Percentiles rank a stretch among this genome's conserved stretches.
Evolutionary conservation across 2,113 vertebrate species (phyloP).

Genomic region (Heptranchias perlo): DNA sequence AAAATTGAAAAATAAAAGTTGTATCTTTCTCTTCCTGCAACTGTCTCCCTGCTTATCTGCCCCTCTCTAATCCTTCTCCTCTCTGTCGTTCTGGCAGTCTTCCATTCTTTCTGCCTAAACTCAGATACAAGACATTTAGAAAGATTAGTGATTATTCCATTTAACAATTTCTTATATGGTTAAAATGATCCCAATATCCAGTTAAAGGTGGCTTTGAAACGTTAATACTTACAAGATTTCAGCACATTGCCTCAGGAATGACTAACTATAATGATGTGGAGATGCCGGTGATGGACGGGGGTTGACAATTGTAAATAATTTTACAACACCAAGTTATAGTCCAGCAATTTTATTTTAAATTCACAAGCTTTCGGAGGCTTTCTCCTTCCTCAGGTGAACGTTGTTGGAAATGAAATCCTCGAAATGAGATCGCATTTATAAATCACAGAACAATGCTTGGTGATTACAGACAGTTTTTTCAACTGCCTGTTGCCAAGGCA

Average conservation of each 20-base stretch:
- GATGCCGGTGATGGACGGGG: too few relatives aligned
- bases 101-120: neutral
- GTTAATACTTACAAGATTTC: neutral
- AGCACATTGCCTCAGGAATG: neutral
- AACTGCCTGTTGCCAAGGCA: too few relatives aligned
- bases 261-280: too few relatives aligned
- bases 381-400: too few relatives aligned
- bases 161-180: neutral
- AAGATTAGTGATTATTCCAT: neutral
- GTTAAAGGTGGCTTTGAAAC: neutral
- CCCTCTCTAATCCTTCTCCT: neutral
- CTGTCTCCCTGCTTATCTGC: neutral
- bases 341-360: too few relatives aligned
- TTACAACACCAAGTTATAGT: too few relatives aligned
- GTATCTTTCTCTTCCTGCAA: neutral
- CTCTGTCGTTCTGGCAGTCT: neutral
- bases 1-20: neutral
- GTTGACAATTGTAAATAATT: too few relatives aligned
- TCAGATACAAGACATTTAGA: neutral
- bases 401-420: too few relatives aligned
- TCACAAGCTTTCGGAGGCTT: too few relatives aligned
- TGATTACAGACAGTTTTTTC: too few relatives aligned
- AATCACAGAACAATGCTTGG: too few relatives aligned
- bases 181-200: neutral
- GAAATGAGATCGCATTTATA: too few relatives aligned